A percentile compares a stretch with the other conserved stretches of the same genome.
Conservation (phyloP, 2,888 invertebrate species). For the Auanema freiburgensis region DNA sequence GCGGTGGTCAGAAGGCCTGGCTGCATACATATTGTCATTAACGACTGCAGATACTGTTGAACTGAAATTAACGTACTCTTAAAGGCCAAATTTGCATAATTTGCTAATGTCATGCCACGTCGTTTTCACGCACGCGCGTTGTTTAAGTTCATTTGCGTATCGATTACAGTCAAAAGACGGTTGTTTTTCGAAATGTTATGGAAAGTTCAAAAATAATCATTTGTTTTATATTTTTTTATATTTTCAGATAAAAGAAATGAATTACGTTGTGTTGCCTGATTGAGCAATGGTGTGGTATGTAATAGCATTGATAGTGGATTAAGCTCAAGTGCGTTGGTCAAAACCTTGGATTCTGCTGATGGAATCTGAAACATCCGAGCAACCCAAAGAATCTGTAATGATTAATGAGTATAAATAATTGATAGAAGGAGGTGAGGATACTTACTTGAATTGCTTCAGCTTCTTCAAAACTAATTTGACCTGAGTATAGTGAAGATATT, state of each 20-base stretch:
- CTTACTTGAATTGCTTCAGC: slow-evolving; percentile 31
- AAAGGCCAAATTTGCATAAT: background rate
- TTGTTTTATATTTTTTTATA: background rate
- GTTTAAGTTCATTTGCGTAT: background rate
- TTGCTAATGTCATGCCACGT: background rate
- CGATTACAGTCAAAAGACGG: background rate
- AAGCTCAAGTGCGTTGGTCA: slow-evolving; percentile 15
- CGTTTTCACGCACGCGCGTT: background rate
- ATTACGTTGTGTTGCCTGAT: slow-evolving; percentile 7
- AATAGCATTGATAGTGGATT: slow-evolving; percentile 20
- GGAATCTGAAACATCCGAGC: slow-evolving; percentile 25
- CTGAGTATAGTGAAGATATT: slow-evolving; percentile 35
- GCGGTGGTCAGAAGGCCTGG: background rate
- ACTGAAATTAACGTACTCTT: slow-evolving; percentile 11
- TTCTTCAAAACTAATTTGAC: slow-evolving; percentile 30
- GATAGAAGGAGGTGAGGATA: slow-evolving; percentile 1
- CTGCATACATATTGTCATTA: slow-evolving; percentile 17
- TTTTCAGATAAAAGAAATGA: background rate
- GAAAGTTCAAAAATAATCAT: background rate
- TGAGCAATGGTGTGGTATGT: slow-evolving; percentile 7
- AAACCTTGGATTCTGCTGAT: slow-evolving; percentile 19
- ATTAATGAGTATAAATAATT: slow-evolving; percentile 4
- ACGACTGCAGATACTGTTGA: slow-evolving; percentile 20
- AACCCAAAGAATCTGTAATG: slow-evolving; percentile 22
- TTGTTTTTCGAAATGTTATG: background rate